Evolutionary conservation across 1,140 invertebrate genomes (phyloP), one percentile per base, ranked within the genome.

Genomic region (Drosophila ercepeae): DNA sequence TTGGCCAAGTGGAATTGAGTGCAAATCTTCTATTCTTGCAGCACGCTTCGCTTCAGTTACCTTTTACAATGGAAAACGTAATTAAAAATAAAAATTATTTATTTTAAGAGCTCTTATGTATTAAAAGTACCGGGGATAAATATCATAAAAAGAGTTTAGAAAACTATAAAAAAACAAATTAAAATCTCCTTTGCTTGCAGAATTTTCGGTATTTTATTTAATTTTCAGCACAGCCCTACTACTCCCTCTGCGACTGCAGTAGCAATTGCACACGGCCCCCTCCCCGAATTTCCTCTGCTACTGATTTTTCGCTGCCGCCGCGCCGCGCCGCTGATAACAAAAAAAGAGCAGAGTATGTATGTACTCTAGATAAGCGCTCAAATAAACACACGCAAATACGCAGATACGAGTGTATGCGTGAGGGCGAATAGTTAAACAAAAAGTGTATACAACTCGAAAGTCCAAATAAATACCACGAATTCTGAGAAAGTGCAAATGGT

Each of bases 31-130:
- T n/a, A 23, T 54, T 51, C 54, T 68, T 64, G 58, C 79, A n/a
- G 29, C 70, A 75, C 79, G 79, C 71, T 83, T 83, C 78, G 78
- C 78, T 86, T 86, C 81, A 83, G 81, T 86, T 83, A 68, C 79
- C 75, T 75, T 86, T 71, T 57, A 83, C 79, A 86, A 79, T 75
- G 59, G 53, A 72, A 74, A 60, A 18, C 32, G 23, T 32, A 51
- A 50, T 29, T 48, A 27, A 21, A 4, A 21, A 21, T 21, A 2
- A 21, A 2, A 21, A 2, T 21, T 21, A 21, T 21, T 21, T 21
- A 21, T 21, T 21, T 21, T 2, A 21, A 21, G 4, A 21, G 21
- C 4, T 21, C 21, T 21, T 21, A 21, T 21, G 21, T 21, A 21
- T 4, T 21, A 4, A 2, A 21, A 4, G 21, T 21, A 4, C 21